Conservation (phyloP, 1,140 invertebrate genomes). For the Teleopsis dalmanni region DNA sequence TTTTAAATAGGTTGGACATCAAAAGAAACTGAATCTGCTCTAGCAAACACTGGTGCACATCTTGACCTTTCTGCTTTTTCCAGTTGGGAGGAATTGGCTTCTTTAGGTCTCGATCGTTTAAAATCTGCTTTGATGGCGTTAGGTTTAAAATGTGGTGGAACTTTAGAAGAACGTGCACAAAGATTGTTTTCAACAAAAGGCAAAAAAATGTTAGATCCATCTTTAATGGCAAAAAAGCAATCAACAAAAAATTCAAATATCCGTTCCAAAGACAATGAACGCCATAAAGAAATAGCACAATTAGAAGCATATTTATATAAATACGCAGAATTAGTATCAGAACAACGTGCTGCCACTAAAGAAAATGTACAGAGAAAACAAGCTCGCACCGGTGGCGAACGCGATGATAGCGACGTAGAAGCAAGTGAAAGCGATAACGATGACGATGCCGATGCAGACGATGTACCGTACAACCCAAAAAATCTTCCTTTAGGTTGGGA, state of each 20-base stretch:
- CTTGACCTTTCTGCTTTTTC: slow-evolving; percentile 94
- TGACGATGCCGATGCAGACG: slow-evolving; percentile 78
- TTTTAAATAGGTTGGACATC: slow-evolving; percentile 62
- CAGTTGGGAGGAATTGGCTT: slow-evolving; percentile 95
- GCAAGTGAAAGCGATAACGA: slow-evolving; percentile 82
- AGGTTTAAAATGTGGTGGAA: slow-evolving; percentile 98
- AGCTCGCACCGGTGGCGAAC: slow-evolving; percentile 89
- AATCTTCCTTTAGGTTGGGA: slow-evolving; percentile 99
- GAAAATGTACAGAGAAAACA: slow-evolving; percentile 99
- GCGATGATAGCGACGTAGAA: slow-evolving; percentile 88
- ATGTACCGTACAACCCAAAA: slow-evolving; percentile 98
- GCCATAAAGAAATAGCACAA: slow-evolving; percentile 73
- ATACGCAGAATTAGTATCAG: slow-evolving; percentile 71
- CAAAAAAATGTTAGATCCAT: slow-evolving; percentile 81
- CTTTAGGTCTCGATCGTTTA: slow-evolving; percentile 90
- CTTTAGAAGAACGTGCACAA: slow-evolving; percentile 92
- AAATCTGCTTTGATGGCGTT: slow-evolving; percentile 96
- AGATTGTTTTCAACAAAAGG: slow-evolving; percentile 93
- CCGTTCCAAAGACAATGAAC: slow-evolving; percentile 61
- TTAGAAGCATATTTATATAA: slow-evolving; percentile 86
- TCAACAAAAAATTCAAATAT: slow-evolving; percentile 57
- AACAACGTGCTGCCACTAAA: slow-evolving; percentile 82
- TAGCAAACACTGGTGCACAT: slow-evolving; percentile 89
- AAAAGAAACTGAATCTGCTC: slow-evolving; percentile 89
- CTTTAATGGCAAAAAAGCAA: slow-evolving; percentile 78